Conservation (phyloP, 1,140 invertebrate genomes). For the Himalopsyche phryganea region DNA sequence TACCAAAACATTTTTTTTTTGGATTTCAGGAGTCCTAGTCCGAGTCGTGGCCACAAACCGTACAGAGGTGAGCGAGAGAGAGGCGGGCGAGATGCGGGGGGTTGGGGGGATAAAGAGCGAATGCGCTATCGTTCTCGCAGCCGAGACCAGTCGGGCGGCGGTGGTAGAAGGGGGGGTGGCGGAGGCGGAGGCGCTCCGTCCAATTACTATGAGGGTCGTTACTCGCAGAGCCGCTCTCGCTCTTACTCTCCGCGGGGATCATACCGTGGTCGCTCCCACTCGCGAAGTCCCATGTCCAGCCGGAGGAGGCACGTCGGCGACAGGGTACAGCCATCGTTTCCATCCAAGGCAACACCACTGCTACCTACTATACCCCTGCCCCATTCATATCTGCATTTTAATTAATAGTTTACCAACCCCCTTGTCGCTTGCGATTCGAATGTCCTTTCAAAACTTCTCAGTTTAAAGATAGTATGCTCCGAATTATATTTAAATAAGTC, state of each 20-base stretch:
- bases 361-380: too few relatives aligned
- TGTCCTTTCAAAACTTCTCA: too few relatives aligned
- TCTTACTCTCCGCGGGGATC: constrained; percentile 48
- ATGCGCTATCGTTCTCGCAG: constrained; percentile 22
- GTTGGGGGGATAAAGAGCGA: not conserved
- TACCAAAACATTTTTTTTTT: too few relatives aligned
- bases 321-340: constrained; percentile 38
- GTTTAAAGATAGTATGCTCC: too few relatives aligned
- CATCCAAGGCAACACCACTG: too few relatives aligned
- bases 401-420: too few relatives aligned
- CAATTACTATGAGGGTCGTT: constrained; percentile 40
- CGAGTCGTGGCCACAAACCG: constrained; percentile 3
- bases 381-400: too few relatives aligned
- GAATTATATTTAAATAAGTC: too few relatives aligned
- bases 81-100: not conserved
- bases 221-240: constrained; percentile 42
- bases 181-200: constrained; percentile 6
- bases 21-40: constrained; percentile 15
- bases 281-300: constrained; percentile 51
- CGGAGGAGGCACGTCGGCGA: constrained; percentile 47
- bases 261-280: constrained; percentile 45
- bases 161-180: constrained; percentile 29
- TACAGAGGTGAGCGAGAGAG: constrained; percentile 7
- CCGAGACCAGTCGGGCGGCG: constrained; percentile 13
- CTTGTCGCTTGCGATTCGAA: too few relatives aligned